A percentile compares a stretch with the other conserved stretches of the same genome.
phyloP scores from a whole-genome alignment of 2,797 vertebrate genomes.

The Ctenopoma kingsleyae region DNA sequence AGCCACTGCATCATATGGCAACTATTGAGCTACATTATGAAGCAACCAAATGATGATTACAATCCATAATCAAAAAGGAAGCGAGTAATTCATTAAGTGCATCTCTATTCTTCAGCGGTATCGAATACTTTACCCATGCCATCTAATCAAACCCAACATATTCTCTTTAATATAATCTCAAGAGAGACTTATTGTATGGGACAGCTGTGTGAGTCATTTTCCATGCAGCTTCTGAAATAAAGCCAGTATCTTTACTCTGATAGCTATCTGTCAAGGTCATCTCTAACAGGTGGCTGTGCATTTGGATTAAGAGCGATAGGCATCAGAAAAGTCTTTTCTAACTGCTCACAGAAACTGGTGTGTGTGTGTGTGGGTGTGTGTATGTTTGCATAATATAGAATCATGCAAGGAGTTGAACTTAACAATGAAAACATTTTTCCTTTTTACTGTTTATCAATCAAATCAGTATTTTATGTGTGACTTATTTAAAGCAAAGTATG shows the following conservation, averaged over 20 bases:
- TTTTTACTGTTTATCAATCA: not conserved
- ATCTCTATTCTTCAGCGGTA: not conserved
- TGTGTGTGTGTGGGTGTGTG: conserved; percentile 2
- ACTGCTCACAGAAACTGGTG: conserved; percentile 21
- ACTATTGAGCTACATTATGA: not conserved
- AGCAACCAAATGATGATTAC: not conserved
- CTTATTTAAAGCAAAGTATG: not conserved
- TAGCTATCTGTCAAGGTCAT: conserved; percentile 71
- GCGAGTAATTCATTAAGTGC: not conserved
- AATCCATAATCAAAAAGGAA: not conserved
- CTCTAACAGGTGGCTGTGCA: conserved; percentile 68
- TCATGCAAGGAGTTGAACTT: not conserved
- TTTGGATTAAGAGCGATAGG: conserved; percentile 57
- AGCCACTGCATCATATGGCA: not conserved
- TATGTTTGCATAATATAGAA: not conserved
- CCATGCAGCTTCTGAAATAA: conserved; percentile 36
- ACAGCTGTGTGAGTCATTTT: conserved; percentile 43
- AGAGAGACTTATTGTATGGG: conserved; percentile 18
- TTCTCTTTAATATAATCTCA: conserved; percentile 1
- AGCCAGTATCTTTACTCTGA: conserved; percentile 36
- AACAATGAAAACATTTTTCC: not conserved
- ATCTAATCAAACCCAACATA: not conserved
- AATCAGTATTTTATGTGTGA: not conserved
- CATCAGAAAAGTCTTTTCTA: conserved; percentile 57
- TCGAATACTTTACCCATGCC: conserved; percentile 1